phyloP scores from a whole-genome alignment of 2,797 vertebrate genomes.

The Hemitrygon akajei region DNA sequence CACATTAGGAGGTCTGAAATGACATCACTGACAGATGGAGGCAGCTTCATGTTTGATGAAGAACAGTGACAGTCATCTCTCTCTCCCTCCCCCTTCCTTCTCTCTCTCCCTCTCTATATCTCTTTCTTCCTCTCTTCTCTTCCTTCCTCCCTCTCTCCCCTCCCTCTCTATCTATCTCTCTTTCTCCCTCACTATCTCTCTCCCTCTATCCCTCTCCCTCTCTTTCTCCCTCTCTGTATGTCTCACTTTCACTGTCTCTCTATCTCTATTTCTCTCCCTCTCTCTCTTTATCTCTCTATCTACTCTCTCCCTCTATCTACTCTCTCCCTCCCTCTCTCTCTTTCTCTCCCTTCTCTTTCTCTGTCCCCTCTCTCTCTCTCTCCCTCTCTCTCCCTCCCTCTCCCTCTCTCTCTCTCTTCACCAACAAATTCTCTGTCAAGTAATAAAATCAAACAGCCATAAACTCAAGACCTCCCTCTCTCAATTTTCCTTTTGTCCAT shows the following conservation, averaged over 20 bases:
- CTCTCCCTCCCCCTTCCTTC: not conserved
- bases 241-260: not conserved
- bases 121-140: not conserved
- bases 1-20: no score
- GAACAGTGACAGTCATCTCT: not conserved
- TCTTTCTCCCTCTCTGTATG: no score
- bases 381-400: not conserved
- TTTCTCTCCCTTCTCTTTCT: not conserved
- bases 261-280: not conserved
- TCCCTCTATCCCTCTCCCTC: not conserved
- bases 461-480: not conserved
- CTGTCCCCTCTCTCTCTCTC: no score
- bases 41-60: not conserved
- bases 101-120: not conserved
- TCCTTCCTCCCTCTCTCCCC: no score
- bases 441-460: not conserved
- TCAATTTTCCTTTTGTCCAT: not conserved
- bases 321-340: not conserved
- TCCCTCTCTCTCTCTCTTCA: conserved; percentile 39
- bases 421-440: conserved; percentile 37
- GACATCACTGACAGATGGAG: no score
- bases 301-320: not conserved
- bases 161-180: no score
- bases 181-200: not conserved
- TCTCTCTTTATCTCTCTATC: not conserved